Percentiles rank a stretch among this genome's conserved stretches.
Conservation (phyloP, 2,113 vertebrate genomes). For the Pelmatolapia mariae region DNA sequence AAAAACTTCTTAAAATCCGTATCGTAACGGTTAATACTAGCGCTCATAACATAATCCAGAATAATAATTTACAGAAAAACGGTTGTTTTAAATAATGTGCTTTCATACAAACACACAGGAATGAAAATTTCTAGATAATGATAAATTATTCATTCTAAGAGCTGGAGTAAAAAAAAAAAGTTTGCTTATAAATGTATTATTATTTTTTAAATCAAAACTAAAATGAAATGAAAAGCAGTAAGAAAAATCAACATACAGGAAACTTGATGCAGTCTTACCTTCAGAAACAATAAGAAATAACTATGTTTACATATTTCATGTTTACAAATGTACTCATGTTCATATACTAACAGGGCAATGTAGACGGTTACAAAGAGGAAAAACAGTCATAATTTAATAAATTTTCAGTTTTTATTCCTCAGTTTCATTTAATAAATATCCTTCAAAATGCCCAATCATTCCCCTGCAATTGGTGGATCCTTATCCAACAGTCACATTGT, state of each 20-base stretch:
- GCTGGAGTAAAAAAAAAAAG: neutral
- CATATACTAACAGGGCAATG: neutral
- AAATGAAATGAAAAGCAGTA: neutral
- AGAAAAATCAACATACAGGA: neutral
- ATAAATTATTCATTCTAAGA: neutral
- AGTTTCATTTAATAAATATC: neutral
- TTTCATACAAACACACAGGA: neutral
- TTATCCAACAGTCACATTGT: neutral
- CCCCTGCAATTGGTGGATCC: neutral
- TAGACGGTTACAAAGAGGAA: fast-evolving
- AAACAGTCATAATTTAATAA: neutral
- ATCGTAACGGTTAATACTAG: neutral
- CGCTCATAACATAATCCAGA: neutral
- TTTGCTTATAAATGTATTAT: neutral
- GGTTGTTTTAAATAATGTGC: neutral
- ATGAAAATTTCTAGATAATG: neutral
- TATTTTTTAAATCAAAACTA: neutral
- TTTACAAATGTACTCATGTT: neutral
- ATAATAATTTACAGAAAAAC: neutral
- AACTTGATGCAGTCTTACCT: neutral
- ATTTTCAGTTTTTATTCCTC: neutral
- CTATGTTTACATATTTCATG: neutral
- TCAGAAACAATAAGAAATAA: neutral
- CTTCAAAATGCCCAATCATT: neutral
- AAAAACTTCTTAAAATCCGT: neutral